Evolutionary conservation across 2,888 invertebrate genomes (phyloP), one percentile per base, ranked within the genome.

Genomic region (Dexiosoma caninum): DNA sequence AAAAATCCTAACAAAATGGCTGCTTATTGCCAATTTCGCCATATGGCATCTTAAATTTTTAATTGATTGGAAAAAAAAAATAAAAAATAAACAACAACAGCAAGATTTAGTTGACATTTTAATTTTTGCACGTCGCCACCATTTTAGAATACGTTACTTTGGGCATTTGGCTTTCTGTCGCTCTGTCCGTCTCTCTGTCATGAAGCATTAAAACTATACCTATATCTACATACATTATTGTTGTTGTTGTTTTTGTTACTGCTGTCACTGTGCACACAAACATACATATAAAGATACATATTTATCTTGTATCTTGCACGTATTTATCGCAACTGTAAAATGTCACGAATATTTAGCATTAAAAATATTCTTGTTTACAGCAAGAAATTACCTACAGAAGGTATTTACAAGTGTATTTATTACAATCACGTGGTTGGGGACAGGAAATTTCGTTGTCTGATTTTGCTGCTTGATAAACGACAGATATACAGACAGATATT

Each of bases 261-360:
- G 19, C 3, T 27, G 3, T 6, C 27, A 27, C n/a, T n/a, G n/a
- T n/a, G n/a, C n/a, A n/a, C n/a, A n/a, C n/a, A 27, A 27, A 5
- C 6, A 27, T 27, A 27, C 27, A 5, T 27, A 27, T 27, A n/a
- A n/a, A n/a, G n/a, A n/a, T n/a, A n/a, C n/a, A n/a, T n/a, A 1
- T 27, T 57, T 23, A 23, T 44, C 35, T 21, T 40, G 12, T 35
- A 23, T 16, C 70, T 66, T 51, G 37, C 46, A 46, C 37, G 35
- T 59, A 14, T 37, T 70, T 59, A 70, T 59, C 70, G 37, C 37
- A 9, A 37, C 59, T 35, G 23, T 49, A 46, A 59, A 70, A 23
- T 70, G 46, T 59, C 59, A 70, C 66, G 66, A 51, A 51, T 64
- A 64, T 66, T 66, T 66, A 51, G 51, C 66, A 62, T 66, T 23